A percentile compares a stretch with the other conserved stretches of the same genome.
Conservation (phyloP, 2,888 invertebrate genomes). For the Lissonota sp. region DNA sequence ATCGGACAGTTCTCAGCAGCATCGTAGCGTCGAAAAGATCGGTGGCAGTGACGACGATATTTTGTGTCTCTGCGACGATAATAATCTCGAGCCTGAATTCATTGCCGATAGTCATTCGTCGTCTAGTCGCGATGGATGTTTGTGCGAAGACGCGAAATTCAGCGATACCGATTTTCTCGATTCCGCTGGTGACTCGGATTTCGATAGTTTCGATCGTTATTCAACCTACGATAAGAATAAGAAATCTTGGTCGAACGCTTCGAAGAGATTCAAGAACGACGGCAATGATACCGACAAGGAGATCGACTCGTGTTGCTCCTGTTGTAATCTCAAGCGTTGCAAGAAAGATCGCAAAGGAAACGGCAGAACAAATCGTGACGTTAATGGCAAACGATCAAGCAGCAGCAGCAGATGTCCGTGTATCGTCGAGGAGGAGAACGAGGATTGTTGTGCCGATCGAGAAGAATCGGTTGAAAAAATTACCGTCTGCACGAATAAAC, state of each 20-base stretch:
- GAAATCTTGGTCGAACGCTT: slow-evolving; percentile 21
- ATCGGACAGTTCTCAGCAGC: slow-evolving; percentile 20
- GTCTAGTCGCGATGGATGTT: slow-evolving; percentile 12
- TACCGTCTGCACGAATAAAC: slow-evolving; percentile 23
- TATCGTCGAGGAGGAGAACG: slow-evolving; percentile 68
- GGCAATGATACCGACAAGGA: background rate
- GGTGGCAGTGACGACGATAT: slow-evolving; percentile 14
- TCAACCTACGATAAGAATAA: slow-evolving; percentile 12
- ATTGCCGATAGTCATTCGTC: slow-evolving; percentile 24
- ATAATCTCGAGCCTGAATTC: slow-evolving; percentile 5
- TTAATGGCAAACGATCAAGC: slow-evolving; percentile 1
- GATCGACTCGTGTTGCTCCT: slow-evolving; percentile 14
- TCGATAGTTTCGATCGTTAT: slow-evolving; percentile 17
- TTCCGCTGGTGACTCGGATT: slow-evolving; percentile 5
- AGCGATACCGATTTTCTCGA: slow-evolving; percentile 25
- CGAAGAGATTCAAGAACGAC: background rate
- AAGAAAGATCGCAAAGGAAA: slow-evolving; percentile 10
- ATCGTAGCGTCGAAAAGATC: slow-evolving; percentile 11
- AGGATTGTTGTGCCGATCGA: slow-evolving; percentile 23
- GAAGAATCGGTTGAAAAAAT: slow-evolving; percentile 34
- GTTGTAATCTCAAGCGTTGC: slow-evolving; percentile 27
- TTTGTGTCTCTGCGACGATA: slow-evolving; percentile 27
- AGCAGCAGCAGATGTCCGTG: slow-evolving; percentile 63
- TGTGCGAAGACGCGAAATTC: slow-evolving; percentile 23
- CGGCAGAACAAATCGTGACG: slow-evolving; percentile 2